Conservation (phyloP, 2,888 invertebrate genomes). For the Hypolimnas misippus region DNA sequence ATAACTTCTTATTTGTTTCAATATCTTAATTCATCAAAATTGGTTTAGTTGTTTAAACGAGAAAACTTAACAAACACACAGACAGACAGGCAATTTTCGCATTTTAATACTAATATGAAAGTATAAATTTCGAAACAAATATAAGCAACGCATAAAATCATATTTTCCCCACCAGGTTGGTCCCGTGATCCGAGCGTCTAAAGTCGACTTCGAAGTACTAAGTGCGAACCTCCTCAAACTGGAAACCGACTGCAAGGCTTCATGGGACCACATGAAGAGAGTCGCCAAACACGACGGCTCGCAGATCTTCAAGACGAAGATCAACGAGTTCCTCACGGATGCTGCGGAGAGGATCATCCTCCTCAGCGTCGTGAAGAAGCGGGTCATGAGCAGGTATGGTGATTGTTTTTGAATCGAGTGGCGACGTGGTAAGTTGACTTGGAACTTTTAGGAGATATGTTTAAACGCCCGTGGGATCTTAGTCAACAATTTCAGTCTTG, state of each 20-base stretch:
- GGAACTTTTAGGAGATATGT: too few relatives aligned
- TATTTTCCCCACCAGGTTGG: constrained; percentile 86
- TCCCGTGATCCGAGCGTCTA: constrained; percentile 94
- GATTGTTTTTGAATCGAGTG: neutral
- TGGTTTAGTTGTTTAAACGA: too few relatives aligned
- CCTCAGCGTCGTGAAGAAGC: constrained; percentile 94
- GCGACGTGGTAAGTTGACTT: neutral
- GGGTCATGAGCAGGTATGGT: constrained; percentile 92
- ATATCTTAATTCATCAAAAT: too few relatives aligned
- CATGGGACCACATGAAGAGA: constrained; percentile 97
- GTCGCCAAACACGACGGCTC: constrained; percentile 97
- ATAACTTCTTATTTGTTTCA: too few relatives aligned
- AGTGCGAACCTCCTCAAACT: constrained; percentile 92
- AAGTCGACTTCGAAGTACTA: constrained; percentile 98
- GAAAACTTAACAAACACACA: too few relatives aligned
- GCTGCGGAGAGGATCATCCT: constrained; percentile 98
- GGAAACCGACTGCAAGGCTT: constrained; percentile 98
- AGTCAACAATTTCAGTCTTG: too few relatives aligned
- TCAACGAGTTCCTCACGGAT: constrained; percentile 98
- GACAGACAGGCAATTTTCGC: too few relatives aligned
- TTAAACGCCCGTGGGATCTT: too few relatives aligned
- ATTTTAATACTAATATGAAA: too few relatives aligned
- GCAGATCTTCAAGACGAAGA: constrained; percentile 93
- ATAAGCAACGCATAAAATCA: neutral
- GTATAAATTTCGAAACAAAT: too few relatives aligned